phyloP scores from a whole-genome alignment of 2,888 invertebrate species.

The Dendrolimus houi region DNA sequence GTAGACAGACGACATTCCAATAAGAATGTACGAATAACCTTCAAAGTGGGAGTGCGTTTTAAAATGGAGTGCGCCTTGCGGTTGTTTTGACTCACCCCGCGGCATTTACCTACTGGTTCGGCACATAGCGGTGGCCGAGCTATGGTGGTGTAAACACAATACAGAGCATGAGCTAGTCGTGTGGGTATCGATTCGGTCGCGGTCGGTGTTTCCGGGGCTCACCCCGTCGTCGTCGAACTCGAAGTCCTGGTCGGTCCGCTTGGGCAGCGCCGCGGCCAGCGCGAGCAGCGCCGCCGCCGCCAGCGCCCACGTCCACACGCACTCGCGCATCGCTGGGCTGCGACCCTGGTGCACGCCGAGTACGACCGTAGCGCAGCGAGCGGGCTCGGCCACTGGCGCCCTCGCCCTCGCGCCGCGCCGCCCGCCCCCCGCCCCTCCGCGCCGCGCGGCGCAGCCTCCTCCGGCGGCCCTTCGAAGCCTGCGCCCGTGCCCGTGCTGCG shows the following conservation, averaged over 20 bases:
- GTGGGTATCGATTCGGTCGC: not conserved
- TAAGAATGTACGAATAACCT: no score
- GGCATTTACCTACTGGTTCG: no score
- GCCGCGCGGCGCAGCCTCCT: conserved; percentile 9
- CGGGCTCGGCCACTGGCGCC: conserved; percentile 8
- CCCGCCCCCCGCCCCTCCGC: conserved; percentile 10
- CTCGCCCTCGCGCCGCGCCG: conserved; percentile 6
- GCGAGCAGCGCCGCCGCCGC: conserved; percentile 29
- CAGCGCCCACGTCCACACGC: conserved; percentile 20
- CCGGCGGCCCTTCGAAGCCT: not conserved
- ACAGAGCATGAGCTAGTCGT: no score
- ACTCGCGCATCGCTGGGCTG: conserved; percentile 18
- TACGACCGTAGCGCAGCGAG: not conserved
- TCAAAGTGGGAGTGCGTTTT: no score
- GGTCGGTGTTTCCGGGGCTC: conserved; percentile 10
- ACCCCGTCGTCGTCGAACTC: conserved; percentile 65
- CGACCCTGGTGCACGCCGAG: not conserved
- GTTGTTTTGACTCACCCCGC: no score
- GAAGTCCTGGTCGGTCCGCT: conserved; percentile 54
- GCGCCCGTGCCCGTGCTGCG: not conserved
- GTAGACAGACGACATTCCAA: no score
- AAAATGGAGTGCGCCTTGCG: no score
- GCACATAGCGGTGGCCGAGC: no score
- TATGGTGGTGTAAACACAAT: no score
- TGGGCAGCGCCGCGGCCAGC: conserved; percentile 28